phyloP scores from a whole-genome alignment of 2,113 vertebrate genomes.

The Carassius carassius region DNA sequence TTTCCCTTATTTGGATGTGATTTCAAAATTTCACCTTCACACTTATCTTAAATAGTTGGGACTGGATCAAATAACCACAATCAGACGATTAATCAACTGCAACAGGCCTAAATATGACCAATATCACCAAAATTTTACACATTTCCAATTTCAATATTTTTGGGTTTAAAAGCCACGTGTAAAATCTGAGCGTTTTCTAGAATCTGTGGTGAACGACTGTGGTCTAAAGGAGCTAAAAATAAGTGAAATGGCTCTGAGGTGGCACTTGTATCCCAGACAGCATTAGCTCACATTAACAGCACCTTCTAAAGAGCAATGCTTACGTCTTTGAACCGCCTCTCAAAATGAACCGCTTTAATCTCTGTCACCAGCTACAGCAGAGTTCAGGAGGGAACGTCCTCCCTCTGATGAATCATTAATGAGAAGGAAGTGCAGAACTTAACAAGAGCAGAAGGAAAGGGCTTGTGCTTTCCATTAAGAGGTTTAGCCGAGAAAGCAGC shows the following conservation, averaged over 20 bases:
- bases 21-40: no score
- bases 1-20: no score
- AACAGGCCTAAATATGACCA: no score
- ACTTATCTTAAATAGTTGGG: no score
- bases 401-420: background rate
- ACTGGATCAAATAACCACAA: no score
- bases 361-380: background rate
- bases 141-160: background rate
- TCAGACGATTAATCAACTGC: no score
- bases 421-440: background rate
- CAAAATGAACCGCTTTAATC: background rate
- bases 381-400: constrained; percentile 1
- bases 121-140: no score
- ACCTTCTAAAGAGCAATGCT: constrained; percentile 12
- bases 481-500: background rate
- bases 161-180: background rate
- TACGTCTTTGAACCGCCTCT: background rate
- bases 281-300: background rate
- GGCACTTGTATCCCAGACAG: background rate
- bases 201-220: background rate
- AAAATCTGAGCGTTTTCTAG: background rate
- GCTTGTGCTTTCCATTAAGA: background rate
- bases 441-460: constrained; percentile 4
- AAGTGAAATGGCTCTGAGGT: background rate
- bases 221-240: background rate